phyloP scores from a whole-genome alignment of 2,797 vertebrate genomes.

The Xiphorhynchus erythropygius region DNA sequence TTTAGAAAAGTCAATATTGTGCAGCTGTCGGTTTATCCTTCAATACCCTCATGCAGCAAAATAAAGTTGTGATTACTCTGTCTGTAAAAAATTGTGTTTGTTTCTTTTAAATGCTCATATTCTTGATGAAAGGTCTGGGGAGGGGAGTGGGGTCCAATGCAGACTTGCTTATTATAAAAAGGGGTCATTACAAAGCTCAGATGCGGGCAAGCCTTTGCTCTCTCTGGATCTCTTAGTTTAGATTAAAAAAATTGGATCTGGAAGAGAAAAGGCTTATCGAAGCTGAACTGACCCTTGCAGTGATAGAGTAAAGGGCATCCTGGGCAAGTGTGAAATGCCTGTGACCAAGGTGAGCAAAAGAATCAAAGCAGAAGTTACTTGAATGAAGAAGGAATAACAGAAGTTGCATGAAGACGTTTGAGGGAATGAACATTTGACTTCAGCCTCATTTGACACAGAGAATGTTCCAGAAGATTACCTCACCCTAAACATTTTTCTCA shows the following conservation, averaged over 20 bases:
- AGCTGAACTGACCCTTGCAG: not conserved
- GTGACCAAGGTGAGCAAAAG: not conserved
- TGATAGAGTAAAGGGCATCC: not conserved
- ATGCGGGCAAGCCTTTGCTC: not conserved
- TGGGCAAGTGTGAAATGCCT: not conserved
- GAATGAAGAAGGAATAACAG: not conserved
- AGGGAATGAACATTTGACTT: not conserved
- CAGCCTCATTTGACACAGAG: not conserved
- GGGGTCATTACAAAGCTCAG: not conserved
- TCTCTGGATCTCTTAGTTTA: not conserved
- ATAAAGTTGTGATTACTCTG: not conserved
- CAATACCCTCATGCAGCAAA: not conserved
- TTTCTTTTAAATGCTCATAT: not conserved
- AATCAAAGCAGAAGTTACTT: not conserved
- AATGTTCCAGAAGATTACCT: not conserved
- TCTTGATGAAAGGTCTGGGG: not conserved
- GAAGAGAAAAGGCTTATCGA: not conserved
- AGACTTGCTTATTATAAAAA: not conserved
- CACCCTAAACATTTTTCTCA: not conserved
- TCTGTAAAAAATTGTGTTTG: not conserved
- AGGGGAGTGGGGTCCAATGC: accelerated
- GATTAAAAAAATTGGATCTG: not conserved
- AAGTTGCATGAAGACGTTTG: not conserved
- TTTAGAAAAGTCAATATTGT: not conserved
- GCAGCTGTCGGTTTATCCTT: not conserved